Evolutionary conservation across 2,888 invertebrate genomes (phyloP).

Genomic region (Cantharis rufa): DNA sequence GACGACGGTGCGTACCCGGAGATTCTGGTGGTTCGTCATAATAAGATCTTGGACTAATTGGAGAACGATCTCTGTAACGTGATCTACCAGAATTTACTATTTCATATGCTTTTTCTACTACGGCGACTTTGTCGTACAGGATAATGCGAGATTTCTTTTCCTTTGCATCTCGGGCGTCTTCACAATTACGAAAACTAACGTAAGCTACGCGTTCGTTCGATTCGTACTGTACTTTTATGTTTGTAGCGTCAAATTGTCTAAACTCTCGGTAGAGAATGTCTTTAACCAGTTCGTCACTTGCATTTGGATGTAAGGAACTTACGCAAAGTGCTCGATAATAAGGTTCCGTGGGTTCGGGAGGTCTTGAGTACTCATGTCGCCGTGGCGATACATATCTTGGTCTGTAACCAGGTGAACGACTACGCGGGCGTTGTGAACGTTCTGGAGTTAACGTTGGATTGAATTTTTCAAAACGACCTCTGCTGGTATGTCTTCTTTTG

Average conservation of each 20-base stretch:
- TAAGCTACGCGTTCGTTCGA: constrained; percentile 93
- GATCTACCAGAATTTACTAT: constrained; percentile 62
- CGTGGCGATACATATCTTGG: constrained; percentile 63
- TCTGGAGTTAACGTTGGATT: constrained; percentile 86
- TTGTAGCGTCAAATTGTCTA: constrained; percentile 93
- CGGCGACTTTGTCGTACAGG: constrained; percentile 90
- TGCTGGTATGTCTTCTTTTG: constrained; percentile 78
- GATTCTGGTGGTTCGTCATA: constrained; percentile 72
- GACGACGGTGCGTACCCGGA: constrained; percentile 73
- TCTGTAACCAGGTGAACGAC: constrained; percentile 69
- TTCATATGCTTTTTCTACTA: constrained; percentile 93
- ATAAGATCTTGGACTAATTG: constrained; percentile 77
- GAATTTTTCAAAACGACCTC: constrained; percentile 86
- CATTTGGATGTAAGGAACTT: constrained; percentile 90
- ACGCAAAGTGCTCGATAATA: constrained; percentile 92
- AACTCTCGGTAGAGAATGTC: constrained; percentile 92
- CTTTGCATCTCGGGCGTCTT: constrained; percentile 94
- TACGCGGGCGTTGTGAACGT: constrained; percentile 75
- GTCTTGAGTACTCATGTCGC: constrained; percentile 77
- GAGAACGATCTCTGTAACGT: constrained; percentile 72
- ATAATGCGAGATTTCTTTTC: constrained; percentile 89
- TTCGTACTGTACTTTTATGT: constrained; percentile 89
- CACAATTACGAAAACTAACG: constrained; percentile 90
- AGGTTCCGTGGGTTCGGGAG: constrained; percentile 71
- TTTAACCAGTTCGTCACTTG: constrained; percentile 89